Base-by-base conservation (phyloP, 1,140 invertebrate species). In the Brachionus rotundiformis region DNA sequence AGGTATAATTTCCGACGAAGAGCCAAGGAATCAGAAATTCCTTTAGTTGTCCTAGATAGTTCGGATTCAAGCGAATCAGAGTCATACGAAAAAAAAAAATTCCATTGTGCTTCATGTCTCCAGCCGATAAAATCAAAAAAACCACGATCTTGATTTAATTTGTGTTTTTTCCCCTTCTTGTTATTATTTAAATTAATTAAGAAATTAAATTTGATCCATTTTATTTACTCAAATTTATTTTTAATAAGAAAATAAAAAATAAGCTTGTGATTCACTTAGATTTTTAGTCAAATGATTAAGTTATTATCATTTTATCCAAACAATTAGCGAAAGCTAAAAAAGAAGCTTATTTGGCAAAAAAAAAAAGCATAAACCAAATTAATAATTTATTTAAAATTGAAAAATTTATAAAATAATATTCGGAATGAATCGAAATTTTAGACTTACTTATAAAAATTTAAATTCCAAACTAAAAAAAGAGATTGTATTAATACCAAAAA, bases 341-440 rank as follows among this genome's bases (percentile, higher is more conserved):
- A n/a, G n/a, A n/a, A n/a, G n/a, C n/a, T n/a, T n/a, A n/a, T n/a
- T n/a, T n/a, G n/a, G n/a, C n/a, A n/a, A n/a, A 33, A 23, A 25
- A 13, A 25, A 47, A 73, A 47, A 44, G 1, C 16, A 27, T 11
- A 44, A 23, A 47, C 29, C 25, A 31, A 63, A 63, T 63, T n/a
- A 63, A 63, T 31, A 63, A 33, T 31, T 29, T 63, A 29, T 63
- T 63, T 63, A 63, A 63, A 63, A 63, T 63, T 63, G n/a, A 41
- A 73, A 71, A 44, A 16, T 33, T 36, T 71, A 33, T 71, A 33
- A 39, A 73, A 73, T 33, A 73, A 25, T 25, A 44, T 73, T 73
- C 68, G 68, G 68, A 73, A 73, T 73, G 68, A 73, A 73, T 73
- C 39, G 68, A 44, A 73, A 44, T 25, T 71, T 71, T n/a, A 71